phyloP scores from a whole-genome alignment of 2,888 invertebrate species.

The Diplazon laetatorius region DNA sequence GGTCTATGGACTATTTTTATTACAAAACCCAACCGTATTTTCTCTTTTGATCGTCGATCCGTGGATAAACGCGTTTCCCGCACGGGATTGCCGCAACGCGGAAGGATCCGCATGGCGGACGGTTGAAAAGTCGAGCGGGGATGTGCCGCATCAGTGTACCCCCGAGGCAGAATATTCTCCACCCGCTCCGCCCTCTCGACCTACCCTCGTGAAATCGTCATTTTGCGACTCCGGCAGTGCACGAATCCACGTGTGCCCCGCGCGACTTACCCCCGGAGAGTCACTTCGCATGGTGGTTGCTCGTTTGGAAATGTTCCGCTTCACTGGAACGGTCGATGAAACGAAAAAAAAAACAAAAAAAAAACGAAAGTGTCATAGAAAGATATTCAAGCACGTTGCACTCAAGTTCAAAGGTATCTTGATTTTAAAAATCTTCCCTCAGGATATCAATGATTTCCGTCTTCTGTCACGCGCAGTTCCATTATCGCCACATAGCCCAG shows the following conservation, averaged over 20 bases:
- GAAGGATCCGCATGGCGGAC: constrained; percentile 21
- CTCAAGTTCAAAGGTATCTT: constrained; percentile 20
- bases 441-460: constrained; percentile 39
- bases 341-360: not conserved
- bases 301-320: constrained; percentile 46
- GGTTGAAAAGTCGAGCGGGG: constrained; percentile 30
- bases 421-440: constrained; percentile 15
- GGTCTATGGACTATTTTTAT: constrained; percentile 54
- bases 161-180: constrained; percentile 25
- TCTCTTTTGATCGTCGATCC: constrained; percentile 73
- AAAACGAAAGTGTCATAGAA: not conserved
- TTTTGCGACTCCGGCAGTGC: constrained; percentile 46
- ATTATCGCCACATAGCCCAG: too few species aligned
- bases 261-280: constrained; percentile 28
- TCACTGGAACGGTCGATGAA: constrained; percentile 5
- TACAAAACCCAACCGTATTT: constrained; percentile 61
- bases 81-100: constrained; percentile 1
- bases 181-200: too few species aligned
- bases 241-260: constrained; percentile 9
- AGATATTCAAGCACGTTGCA: not conserved
- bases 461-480: not conserved
- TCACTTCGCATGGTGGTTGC: constrained; percentile 33
- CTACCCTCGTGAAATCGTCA: constrained; percentile 47
- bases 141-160: constrained; percentile 17
- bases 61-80: constrained; percentile 68